phyloP scores from a whole-genome alignment of 2,888 invertebrate species.

The Actias luna region DNA sequence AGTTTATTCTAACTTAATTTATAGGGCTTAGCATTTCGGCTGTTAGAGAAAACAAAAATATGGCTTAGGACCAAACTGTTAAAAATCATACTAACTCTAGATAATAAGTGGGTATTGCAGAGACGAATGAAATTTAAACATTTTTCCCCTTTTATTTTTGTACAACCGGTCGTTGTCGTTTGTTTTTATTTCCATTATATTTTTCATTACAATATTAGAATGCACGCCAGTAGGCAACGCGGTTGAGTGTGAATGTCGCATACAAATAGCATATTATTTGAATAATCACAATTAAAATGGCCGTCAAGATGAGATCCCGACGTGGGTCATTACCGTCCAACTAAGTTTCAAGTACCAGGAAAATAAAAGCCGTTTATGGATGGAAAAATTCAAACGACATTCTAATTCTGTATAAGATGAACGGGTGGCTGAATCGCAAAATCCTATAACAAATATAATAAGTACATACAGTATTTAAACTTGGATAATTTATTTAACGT shows the following conservation, averaged over 20 bases:
- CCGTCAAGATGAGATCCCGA: constrained; percentile 35
- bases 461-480: background rate
- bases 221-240: constrained; percentile 21
- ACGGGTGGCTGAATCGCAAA: constrained; percentile 34
- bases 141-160: constrained; percentile 15
- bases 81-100: background rate
- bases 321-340: constrained; percentile 44
- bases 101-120: background rate
- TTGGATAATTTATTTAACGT: background rate
- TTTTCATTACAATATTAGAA: constrained; percentile 28
- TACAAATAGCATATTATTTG: constrained; percentile 45
- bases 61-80: too few relatives aligned
- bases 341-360: constrained; percentile 37
- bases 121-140: constrained; percentile 2
- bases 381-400: constrained; percentile 45
- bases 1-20: too few relatives aligned
- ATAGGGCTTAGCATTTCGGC: too few relatives aligned
- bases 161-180: constrained; percentile 16
- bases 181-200: constrained; percentile 23
- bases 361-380: constrained; percentile 52
- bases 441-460: constrained; percentile 25
- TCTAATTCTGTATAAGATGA: constrained; percentile 38
- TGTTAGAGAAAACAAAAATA: too few relatives aligned
- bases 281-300: constrained; percentile 49
- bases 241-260: constrained; percentile 36